phyloP scores from a whole-genome alignment of 2,113 vertebrate species.

The Nicator chloris region DNA sequence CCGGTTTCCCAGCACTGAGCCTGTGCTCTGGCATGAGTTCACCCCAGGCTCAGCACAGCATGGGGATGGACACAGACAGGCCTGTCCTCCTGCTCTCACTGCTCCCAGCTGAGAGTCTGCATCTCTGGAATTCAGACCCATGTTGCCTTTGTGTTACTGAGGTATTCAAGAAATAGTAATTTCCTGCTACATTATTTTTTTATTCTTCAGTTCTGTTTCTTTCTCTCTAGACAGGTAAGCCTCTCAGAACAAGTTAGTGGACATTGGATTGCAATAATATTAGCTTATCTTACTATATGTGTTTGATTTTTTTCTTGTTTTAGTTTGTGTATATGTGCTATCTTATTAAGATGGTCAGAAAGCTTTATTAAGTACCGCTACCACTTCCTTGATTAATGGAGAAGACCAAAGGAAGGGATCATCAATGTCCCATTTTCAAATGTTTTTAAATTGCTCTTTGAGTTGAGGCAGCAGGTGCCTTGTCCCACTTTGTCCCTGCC shows the following conservation, averaged over 20 bases:
- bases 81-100: background rate
- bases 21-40: background rate
- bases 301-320: background rate
- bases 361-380: background rate
- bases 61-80: background rate
- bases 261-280: background rate
- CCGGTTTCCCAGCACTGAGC: background rate
- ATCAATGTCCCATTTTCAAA: background rate
- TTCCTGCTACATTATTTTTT: background rate
- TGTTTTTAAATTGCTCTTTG: background rate
- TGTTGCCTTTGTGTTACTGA: background rate
- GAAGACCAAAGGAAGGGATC: background rate
- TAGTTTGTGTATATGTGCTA: background rate
- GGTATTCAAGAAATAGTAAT: background rate
- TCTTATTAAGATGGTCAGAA: background rate
- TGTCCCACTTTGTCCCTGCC: background rate
- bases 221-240: background rate
- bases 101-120: background rate
- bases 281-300: background rate
- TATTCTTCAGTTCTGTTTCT: background rate
- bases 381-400: background rate
- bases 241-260: background rate
- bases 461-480: background rate
- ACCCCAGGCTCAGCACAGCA: background rate
- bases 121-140: background rate